A percentile compares a stretch with the other conserved stretches of the same genome.
These are phyloP conservation scores for Falcaria lacertinaria DNA, from an alignment of 2,888 invertebrate genomes.

Conservation along the genomic window DNA sequence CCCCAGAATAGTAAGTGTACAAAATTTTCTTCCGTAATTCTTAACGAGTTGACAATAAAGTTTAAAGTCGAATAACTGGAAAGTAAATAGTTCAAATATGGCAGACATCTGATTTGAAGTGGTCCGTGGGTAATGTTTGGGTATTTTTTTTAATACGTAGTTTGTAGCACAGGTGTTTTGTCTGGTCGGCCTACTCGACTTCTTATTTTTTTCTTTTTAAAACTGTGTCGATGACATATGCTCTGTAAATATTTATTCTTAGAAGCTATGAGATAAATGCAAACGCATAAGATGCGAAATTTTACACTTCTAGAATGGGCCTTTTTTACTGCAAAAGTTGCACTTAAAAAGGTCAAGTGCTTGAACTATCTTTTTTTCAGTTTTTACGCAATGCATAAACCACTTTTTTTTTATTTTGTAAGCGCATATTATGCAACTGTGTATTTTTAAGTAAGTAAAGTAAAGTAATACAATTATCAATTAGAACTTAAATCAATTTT, in stretches of 20 bases:
- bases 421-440: too few relatives aligned
- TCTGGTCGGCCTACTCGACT: conserved; percentile 15
- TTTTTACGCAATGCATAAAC: too few relatives aligned
- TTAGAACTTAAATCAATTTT: too few relatives aligned
- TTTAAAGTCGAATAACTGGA: background rate
- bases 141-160: conserved; percentile 13
- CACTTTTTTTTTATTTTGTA: too few relatives aligned
- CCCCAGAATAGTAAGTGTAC: too few relatives aligned
- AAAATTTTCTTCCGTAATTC: background rate
- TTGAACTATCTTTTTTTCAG: too few relatives aligned
- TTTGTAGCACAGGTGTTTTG: conserved; percentile 24
- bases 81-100: background rate
- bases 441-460: too few relatives aligned
- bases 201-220: background rate
- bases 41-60: background rate
- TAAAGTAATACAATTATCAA: too few relatives aligned
- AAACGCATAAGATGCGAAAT: background rate
- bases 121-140: conserved; percentile 1
- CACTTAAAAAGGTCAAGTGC: too few relatives aligned
- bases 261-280: background rate
- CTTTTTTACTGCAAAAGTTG: background rate
- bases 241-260: background rate
- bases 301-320: background rate
- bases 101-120: conserved; percentile 1
- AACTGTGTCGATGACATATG: background rate